Evolutionary conservation across 2,797 vertebrate genomes (phyloP), one percentile per base, ranked within the genome.

Genomic region (Pipistrellus pygmaeus): DNA sequence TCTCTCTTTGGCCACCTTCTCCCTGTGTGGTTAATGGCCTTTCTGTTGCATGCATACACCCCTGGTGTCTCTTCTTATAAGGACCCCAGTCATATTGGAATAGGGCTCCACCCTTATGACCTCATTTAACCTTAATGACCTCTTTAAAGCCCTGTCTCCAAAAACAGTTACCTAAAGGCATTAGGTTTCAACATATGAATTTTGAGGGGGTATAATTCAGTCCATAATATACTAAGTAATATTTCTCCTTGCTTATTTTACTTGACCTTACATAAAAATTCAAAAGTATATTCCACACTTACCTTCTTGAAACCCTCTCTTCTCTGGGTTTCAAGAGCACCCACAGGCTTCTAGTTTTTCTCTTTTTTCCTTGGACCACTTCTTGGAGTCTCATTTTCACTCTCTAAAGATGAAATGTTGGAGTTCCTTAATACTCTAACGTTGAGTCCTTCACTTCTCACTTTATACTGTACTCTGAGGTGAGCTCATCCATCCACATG

Each of bases 171-270:
- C 20, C 60, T 3, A 46, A 5, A 68, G 46, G 7, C 2, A 35
- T 64, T 46, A 69, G n/a, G 41, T 18, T 88, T 72, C 32, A 51
- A 2, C 23, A 55, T 84, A 44, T 23, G 5, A 48, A 57, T 84
- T 93, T 85, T 25, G 76, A 11, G 32, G n/a, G n/a, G 8, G 20
- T 38, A 91, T 4, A 48, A 25, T 51, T 72, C 69, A 8, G 62
- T 48, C 9, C 17, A 60, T 60, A 57, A 62, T 14, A 44, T 10
- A 9, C 55, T 78, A 53, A 32, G 8, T 51, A 55, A 69, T 80
- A 30, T 46, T 38, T 82, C 69, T 17, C 23, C 92, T 92, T 84
- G 88, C 9, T 93, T 85, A 44, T 90, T 85, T 88, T 93, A 57
- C 51, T 86, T 89, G 44, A 44, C 48, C 10, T 64, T 66, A 76